These are phyloP conservation scores for Bombus haemorrhoidalis DNA, from an alignment of 1,140 invertebrate species.

Conservation along the genomic window DNA sequence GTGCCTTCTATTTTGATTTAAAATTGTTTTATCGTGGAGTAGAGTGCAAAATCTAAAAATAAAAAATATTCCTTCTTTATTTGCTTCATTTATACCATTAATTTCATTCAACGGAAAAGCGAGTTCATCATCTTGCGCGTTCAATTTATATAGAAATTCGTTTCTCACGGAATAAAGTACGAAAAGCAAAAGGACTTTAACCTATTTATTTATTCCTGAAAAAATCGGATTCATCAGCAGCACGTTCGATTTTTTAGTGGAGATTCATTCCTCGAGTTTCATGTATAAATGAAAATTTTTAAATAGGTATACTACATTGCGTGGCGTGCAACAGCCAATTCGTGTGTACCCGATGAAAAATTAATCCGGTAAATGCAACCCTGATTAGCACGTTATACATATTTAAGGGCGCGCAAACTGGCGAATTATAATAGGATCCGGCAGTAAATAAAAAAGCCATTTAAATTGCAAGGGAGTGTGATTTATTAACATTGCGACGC, in stretches of 20 bases:
- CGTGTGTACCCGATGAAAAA: slow-evolving; percentile 16
- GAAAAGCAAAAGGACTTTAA: too few relatives aligned
- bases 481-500: slow-evolving; percentile 24
- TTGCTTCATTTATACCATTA: too few relatives aligned
- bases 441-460: slow-evolving; percentile 31
- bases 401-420: slow-evolving; percentile 29
- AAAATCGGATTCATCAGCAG: not conserved
- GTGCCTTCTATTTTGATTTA: too few relatives aligned
- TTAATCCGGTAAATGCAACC: slow-evolving; percentile 24
- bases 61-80: too few relatives aligned
- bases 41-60: too few relatives aligned
- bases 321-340: not conserved
- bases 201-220: not conserved
- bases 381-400: slow-evolving; percentile 24
- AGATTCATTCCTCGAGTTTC: not conserved
- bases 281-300: not conserved
- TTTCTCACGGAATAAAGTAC: too few relatives aligned
- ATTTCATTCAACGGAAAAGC: too few relatives aligned
- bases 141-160: too few relatives aligned
- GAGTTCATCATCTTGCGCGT: too few relatives aligned
- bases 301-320: not conserved
- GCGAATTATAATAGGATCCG: slow-evolving; percentile 26
- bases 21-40: too few relatives aligned
- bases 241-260: not conserved
- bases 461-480: slow-evolving; percentile 35